Evolutionary conservation across 2,113 vertebrate genomes (phyloP), one percentile per base, ranked within the genome.

Genomic region (Petaurus breviceps): DNA sequence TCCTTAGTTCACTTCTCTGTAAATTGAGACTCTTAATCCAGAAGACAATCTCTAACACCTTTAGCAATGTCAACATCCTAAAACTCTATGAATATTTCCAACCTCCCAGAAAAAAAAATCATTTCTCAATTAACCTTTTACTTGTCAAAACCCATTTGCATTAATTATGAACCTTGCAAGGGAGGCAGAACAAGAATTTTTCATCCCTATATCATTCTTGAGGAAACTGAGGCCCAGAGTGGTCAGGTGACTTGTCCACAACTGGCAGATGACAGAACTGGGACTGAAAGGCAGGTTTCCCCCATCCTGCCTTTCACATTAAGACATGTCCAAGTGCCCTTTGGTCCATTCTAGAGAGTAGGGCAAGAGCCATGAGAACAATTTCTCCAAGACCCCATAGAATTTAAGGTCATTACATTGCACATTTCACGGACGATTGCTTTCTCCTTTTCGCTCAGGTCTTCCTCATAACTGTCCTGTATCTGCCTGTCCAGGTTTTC

Each of bases 401-500:
- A 14, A 28, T 89, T 57, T 3, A 22, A 51, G 53, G 14, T 94
- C 97, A 99, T 99, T 99, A 99, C 99, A 92, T 99, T 99, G 98
- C 99, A 99, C 99, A 99, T 99, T 98, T 99, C 99, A 9, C 99
- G 99, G 95, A 99, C 99, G 0, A 99, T 99, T 49, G 99, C 99
- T 98, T 99, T 99, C 98, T 99, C 99, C 96, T 99, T 99, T 98
- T 99, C 99, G 6, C 99, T 99, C 95, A 99, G 99, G 94, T 99
- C 99, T 94, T 99, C 99, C 97, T 99, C 99, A 0, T 99, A 99
- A 98, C 98, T 99, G 97, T 99, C 99, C 8, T 99, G 99, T 96
- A 99, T 98, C 97, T 99, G 99, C 96, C 99, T 99, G 98, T 99
- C 99, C 98, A 99, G 96, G 98, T 99, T 99, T 98, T 99, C 99